These are phyloP conservation scores for Ciconia boyciana DNA, from an alignment of 2,113 vertebrate genomes.

Conservation along the genomic window DNA sequence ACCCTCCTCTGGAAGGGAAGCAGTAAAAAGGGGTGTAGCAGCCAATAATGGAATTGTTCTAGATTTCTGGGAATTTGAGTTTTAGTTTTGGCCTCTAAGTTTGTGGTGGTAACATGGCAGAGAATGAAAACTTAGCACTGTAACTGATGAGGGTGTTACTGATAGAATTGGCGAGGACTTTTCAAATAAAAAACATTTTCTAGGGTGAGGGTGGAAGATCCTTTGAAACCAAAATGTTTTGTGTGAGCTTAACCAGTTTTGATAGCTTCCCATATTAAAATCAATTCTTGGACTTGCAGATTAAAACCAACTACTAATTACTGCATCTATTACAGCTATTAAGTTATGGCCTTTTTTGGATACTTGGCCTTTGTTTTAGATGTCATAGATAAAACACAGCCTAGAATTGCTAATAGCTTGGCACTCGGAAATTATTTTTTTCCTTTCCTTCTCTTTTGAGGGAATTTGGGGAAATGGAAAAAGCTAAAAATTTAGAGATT, in stretches of 20 bases:
- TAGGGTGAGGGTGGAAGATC: not conserved
- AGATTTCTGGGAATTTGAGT: not conserved
- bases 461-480: not conserved
- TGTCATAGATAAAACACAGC: not conserved
- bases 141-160: not conserved
- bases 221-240: not conserved
- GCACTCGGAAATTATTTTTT: not conserved
- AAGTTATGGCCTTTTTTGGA: not conserved
- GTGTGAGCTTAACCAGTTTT: not conserved
- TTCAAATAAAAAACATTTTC: not conserved
- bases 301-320: not conserved
- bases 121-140: not conserved
- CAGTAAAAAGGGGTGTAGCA: slow-evolving; percentile 30
- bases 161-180: not conserved
- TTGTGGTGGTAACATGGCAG: not conserved
- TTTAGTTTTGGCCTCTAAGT: not conserved
- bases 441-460: not conserved
- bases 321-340: not conserved
- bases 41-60: not conserved
- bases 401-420: not conserved
- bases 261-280: not conserved
- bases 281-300: not conserved
- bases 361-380: not conserved
- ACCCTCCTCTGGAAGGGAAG: slow-evolving; percentile 12
- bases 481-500: not conserved